These are phyloP conservation scores for Odocoileus hemionus DNA, from an alignment of 2,113 vertebrate species.

Conservation along the genomic window DNA sequence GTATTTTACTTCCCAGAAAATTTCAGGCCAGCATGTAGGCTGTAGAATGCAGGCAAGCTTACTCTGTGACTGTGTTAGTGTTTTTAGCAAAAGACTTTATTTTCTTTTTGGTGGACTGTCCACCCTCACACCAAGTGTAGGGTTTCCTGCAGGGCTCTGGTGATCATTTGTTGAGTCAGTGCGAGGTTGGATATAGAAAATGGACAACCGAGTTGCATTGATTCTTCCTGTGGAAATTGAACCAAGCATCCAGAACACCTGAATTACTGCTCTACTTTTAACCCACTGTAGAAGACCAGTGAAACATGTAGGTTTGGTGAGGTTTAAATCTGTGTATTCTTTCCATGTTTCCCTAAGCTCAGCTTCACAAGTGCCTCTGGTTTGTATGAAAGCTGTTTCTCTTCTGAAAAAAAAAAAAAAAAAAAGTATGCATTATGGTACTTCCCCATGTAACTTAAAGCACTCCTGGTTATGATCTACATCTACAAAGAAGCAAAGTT, in stretches of 20 bases:
- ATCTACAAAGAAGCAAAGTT: background rate
- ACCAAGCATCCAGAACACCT: background rate
- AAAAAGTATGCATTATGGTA: background rate
- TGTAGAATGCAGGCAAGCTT: background rate
- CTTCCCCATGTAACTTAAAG: background rate
- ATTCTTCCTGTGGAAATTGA: constrained; percentile 1
- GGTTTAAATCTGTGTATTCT: background rate
- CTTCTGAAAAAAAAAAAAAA: background rate
- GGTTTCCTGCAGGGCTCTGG: background rate
- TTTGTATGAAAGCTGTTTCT: background rate
- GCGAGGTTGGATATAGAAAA: background rate
- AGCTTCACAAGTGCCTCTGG: background rate
- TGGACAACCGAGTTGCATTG: background rate
- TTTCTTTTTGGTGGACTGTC: background rate
- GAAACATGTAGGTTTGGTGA: background rate
- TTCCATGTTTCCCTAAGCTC: background rate
- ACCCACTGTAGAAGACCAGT: background rate
- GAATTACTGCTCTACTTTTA: background rate
- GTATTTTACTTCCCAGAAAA: background rate
- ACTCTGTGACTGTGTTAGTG: background rate
- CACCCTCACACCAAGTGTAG: background rate
- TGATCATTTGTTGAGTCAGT: background rate
- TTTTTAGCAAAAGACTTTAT: background rate
- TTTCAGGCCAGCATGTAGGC: background rate
- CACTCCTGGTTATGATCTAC: background rate